Percentiles rank a stretch among this genome's conserved stretches.
These are phyloP conservation scores for Apis laboriosa DNA, from an alignment of 1,140 invertebrate species.

Conservation along the genomic window DNA sequence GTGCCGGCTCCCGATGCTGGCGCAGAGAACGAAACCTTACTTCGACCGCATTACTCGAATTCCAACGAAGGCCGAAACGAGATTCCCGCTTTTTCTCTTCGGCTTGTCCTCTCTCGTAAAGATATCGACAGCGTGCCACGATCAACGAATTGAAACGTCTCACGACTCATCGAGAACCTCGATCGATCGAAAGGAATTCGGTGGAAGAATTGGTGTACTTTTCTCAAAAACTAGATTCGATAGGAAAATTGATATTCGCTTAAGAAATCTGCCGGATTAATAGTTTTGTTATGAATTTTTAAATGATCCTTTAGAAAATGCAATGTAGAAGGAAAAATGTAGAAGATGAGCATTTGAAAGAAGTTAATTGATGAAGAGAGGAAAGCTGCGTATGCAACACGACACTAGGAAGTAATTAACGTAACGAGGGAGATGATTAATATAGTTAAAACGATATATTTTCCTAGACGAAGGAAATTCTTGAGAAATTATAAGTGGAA, in stretches of 20 bases:
- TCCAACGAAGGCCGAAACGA: slow-evolving; percentile 55
- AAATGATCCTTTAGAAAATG: no score
- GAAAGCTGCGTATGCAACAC: not conserved
- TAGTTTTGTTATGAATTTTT: no score
- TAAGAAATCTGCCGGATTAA: no score
- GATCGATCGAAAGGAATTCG: not conserved
- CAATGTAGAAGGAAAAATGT: no score
- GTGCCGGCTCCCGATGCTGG: not conserved
- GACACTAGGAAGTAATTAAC: not conserved
- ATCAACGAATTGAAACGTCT: not conserved
- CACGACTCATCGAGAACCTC: not conserved
- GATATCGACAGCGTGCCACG: not conserved
- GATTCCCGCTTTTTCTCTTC: slow-evolving; percentile 23
- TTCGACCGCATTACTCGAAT: slow-evolving; percentile 58
- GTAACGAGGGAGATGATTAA: not conserved
- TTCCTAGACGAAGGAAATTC: slow-evolving; percentile 1
- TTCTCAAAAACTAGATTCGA: no score
- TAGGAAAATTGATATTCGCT: no score
- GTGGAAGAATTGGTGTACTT: not conserved
- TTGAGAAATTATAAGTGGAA: not conserved
- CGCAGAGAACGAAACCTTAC: slow-evolving; percentile 53
- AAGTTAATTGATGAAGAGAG: not conserved
- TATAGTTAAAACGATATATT: not conserved
- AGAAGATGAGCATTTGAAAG: no score
- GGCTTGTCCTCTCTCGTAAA: not conserved